Base-by-base conservation (phyloP, 2,888 invertebrate genomes). In the Drosophila lacicola region DNA sequence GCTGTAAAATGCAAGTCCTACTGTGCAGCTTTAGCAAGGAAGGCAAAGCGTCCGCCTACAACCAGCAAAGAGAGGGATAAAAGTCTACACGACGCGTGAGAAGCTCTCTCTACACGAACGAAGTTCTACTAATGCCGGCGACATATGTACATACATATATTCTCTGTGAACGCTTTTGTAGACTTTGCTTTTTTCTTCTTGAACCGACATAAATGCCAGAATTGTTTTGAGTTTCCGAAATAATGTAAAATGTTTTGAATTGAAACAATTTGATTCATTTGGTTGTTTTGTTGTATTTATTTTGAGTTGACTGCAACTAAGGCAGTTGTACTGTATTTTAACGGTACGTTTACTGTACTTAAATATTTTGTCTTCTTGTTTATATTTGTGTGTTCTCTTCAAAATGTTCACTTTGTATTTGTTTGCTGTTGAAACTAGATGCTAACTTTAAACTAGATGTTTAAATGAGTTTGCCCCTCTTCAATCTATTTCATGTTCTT, bases 181-280 rank as follows among this genome's bases (percentile, higher is more conserved):
- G 29, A 29, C 29, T 29, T 8, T 29, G 29, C 29, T 25, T 25
- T 6, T 8, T 8, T 25, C 25, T 25, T 6, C 6, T 25, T 6
- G 25, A 14, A 10, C 2, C 21, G 3, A 17, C 17, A 17, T 17
- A 17, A 17, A 17, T 17, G 17, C 2, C 17, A 17, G 17, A 17
- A 2, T 17, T 17, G 17, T 17, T 17, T 17, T 17, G 2, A 17
- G 17, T 17, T 17, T 17, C 17, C 17, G 17, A 17, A 17, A 17
- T 17, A 34, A 47, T 57, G 55, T 60, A 47, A 50, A 78, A 71
- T 58, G 55, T 50, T 68, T 47, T 80, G 68, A 51, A 82, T 78
- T 80, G 39, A 82, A 82, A 83, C 81, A 78, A 74, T 51, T 55
- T 41, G 50, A 61, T 80, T 73, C 34, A 70, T 76, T 80, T 82